phyloP scores from a whole-genome alignment of 2,797 vertebrate genomes.

The Tympanoctomys barrerae region DNA sequence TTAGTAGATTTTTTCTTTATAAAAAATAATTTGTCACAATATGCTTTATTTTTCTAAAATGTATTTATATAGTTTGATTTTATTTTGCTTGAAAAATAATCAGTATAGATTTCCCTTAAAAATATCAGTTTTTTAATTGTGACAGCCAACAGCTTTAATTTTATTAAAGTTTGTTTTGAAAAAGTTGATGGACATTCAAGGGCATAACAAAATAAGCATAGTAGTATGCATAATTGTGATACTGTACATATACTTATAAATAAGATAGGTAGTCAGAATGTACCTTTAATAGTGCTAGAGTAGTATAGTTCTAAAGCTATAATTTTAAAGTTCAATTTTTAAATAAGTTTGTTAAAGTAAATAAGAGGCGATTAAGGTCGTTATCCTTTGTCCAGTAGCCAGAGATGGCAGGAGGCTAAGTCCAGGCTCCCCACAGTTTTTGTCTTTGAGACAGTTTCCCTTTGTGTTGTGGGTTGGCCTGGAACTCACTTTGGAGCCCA shows the following conservation, averaged over 20 bases:
- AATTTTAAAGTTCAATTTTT: conserved; percentile 22
- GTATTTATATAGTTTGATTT: conserved; percentile 38
- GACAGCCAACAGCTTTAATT: background rate
- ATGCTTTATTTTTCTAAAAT: conserved; percentile 41
- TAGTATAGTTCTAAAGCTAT: background rate
- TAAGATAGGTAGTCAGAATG: background rate
- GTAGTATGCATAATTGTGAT: background rate
- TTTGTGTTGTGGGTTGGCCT: no score
- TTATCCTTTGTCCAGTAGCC: background rate
- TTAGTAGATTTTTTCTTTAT: conserved; percentile 13
- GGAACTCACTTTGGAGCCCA: no score
- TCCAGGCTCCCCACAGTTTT: background rate
- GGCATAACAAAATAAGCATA: background rate
- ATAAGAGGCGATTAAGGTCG: background rate
- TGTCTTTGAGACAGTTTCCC: background rate
- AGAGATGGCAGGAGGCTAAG: background rate
- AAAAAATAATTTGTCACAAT: conserved; percentile 7
- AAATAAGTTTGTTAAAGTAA: background rate
- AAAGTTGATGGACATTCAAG: background rate
- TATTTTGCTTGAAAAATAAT: conserved; percentile 47
- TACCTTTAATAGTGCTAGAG: background rate
- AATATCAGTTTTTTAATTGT: background rate
- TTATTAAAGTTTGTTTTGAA: background rate
- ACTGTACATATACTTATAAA: background rate
- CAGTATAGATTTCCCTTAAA: background rate